Evolutionary conservation across 2,797 vertebrate genomes (phyloP).

Genomic region (Bradypodion ventrale): DNA sequence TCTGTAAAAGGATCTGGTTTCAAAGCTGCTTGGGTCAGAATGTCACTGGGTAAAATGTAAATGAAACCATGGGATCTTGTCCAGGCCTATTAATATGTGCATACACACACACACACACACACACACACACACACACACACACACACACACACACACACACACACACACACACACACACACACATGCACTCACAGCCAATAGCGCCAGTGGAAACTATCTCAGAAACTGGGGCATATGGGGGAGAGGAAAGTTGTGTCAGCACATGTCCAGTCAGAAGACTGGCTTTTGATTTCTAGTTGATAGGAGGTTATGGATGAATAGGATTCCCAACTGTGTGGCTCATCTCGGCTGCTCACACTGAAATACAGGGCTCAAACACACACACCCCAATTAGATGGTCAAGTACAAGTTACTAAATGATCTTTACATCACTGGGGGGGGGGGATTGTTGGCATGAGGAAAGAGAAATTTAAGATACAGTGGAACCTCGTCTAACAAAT

Average conservation of each 20-base stretch:
- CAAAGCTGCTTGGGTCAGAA: constrained; percentile 32
- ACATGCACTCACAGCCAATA: not conserved
- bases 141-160: too few relatives aligned
- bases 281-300: not conserved
- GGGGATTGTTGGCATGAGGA: too few relatives aligned
- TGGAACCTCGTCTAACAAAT: too few relatives aligned
- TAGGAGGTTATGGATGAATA: not conserved
- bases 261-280: not conserved
- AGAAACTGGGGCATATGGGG: constrained; percentile 3
- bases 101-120: too few relatives aligned
- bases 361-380: not conserved
- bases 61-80: constrained; percentile 32
- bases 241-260: not conserved
- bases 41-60: constrained; percentile 41
- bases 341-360: not conserved
- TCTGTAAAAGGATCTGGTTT: constrained; percentile 43
- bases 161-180: too few relatives aligned
- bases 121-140: too few relatives aligned
- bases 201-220: not conserved
- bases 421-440: too few relatives aligned
- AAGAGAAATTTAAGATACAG: too few relatives aligned
- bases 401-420: too few relatives aligned
- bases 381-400: too few relatives aligned
- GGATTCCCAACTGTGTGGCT: not conserved
- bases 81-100: constrained; percentile 12